Evolutionary conservation across 2,888 invertebrate species (phyloP).

Genomic region (Incurvaria masculella): DNA sequence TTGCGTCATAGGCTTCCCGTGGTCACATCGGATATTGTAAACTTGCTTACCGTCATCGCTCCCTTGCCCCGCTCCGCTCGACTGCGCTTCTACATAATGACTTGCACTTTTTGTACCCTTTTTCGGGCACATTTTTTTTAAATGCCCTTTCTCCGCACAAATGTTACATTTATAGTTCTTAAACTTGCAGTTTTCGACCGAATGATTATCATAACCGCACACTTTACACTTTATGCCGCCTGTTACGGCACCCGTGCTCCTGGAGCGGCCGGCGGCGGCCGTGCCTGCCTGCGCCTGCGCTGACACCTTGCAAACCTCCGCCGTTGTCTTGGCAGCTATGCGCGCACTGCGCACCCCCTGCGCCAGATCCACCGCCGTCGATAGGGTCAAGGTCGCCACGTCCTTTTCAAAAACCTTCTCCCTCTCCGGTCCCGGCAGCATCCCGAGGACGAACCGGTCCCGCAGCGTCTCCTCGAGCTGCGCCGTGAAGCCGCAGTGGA

Average conservation of each 20-base stretch:
- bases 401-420: too few relatives aligned
- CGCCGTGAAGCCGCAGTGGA: too few relatives aligned
- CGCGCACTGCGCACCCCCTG: too few relatives aligned
- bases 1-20: conserved; percentile 12
- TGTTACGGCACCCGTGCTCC: not conserved
- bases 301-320: not conserved
- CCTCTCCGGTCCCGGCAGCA: too few relatives aligned
- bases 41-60: conserved; percentile 16
- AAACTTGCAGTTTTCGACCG: conserved; percentile 15
- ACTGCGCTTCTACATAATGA: conserved; percentile 7
- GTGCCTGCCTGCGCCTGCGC: too few relatives aligned
- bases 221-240: conserved; percentile 15
- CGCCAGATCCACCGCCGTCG: not conserved
- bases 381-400: too few relatives aligned
- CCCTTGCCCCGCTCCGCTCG: conserved; percentile 9
- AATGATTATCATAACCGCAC: conserved; percentile 18
- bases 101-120: conserved; percentile 4
- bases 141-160: conserved; percentile 15
- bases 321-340: too few relatives aligned
- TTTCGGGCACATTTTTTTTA: conserved; percentile 16
- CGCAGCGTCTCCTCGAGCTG: too few relatives aligned
- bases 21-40: conserved; percentile 11
- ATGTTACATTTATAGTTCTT: conserved; percentile 15
- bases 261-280: not conserved
- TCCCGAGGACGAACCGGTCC: too few relatives aligned